These are phyloP conservation scores for Calidris pygmaea DNA, from an alignment of 2,113 vertebrate species.

Conservation along the genomic window DNA sequence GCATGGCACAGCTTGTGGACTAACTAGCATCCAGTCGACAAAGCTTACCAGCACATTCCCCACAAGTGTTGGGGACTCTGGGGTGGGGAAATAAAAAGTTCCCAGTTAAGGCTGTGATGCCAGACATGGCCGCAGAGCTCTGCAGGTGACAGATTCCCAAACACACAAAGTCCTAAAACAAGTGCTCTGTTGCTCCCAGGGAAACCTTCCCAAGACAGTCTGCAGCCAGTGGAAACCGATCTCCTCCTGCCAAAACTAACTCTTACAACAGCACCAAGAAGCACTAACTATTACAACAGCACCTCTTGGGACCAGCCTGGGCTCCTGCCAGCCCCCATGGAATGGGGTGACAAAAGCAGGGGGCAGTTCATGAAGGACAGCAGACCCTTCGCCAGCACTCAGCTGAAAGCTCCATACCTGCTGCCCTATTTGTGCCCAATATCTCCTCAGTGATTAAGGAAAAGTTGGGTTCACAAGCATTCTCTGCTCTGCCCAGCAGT, in stretches of 20 bases:
- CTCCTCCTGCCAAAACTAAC: neutral
- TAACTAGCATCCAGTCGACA: neutral
- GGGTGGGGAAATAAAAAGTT: neutral
- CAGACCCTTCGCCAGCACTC: neutral
- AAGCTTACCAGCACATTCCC: neutral
- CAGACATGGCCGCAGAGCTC: neutral
- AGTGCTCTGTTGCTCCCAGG: neutral
- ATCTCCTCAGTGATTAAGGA: neutral
- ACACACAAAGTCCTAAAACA: neutral
- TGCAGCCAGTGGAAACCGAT: neutral
- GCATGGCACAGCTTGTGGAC: neutral
- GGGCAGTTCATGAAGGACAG: neutral
- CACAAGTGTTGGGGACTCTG: neutral
- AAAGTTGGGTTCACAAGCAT: neutral
- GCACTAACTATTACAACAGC: rapidly evolving
- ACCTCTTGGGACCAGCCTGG: neutral
- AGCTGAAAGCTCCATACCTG: neutral
- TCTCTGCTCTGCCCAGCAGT: neutral
- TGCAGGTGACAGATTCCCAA: neutral
- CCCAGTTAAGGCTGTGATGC: neutral
- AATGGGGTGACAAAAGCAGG: neutral
- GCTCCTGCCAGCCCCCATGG: neutral
- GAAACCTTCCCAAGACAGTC: neutral
- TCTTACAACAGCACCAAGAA: rapidly evolving
- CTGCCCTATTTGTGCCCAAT: neutral